Evolutionary conservation across 2,797 vertebrate species (phyloP).

Genomic region (Silurus aristotelis): DNA sequence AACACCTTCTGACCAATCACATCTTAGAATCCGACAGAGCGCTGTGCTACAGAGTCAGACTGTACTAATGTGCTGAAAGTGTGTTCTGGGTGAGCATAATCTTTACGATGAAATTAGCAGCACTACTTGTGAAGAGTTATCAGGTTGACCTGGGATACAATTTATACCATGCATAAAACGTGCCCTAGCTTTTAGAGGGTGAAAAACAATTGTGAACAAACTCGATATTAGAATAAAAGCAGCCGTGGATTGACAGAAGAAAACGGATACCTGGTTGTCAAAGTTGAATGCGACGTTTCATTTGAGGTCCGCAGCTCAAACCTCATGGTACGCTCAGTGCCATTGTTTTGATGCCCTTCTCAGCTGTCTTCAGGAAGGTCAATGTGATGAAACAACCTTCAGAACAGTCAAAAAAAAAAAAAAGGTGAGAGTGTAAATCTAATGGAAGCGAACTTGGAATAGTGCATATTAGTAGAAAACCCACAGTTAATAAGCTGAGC

Average conservation of each 20-base stretch:
- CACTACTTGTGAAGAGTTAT: not conserved
- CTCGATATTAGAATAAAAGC: not conserved
- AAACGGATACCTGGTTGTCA: slow-evolving; percentile 45
- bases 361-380: slow-evolving; percentile 1
- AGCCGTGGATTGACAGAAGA: not conserved
- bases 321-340: slow-evolving; percentile 58
- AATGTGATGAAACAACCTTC: not conserved
- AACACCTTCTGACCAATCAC: not conserved
- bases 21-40: not conserved
- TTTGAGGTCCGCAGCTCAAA: slow-evolving; percentile 62
- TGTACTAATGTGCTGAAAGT: not conserved
- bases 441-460: not conserved
- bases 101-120: not conserved
- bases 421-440: not conserved
- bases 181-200: not conserved
- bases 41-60: no score
- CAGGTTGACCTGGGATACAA: not conserved
- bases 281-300: slow-evolving; percentile 65
- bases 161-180: no score
- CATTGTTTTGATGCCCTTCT: slow-evolving; percentile 51
- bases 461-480: not conserved
- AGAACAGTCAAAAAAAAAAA: not conserved
- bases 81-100: not conserved
- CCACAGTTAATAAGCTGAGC: not conserved
- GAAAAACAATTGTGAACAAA: not conserved